Conservation (phyloP, 2,113 vertebrate species). For the Ammodytes marinus region DNA sequence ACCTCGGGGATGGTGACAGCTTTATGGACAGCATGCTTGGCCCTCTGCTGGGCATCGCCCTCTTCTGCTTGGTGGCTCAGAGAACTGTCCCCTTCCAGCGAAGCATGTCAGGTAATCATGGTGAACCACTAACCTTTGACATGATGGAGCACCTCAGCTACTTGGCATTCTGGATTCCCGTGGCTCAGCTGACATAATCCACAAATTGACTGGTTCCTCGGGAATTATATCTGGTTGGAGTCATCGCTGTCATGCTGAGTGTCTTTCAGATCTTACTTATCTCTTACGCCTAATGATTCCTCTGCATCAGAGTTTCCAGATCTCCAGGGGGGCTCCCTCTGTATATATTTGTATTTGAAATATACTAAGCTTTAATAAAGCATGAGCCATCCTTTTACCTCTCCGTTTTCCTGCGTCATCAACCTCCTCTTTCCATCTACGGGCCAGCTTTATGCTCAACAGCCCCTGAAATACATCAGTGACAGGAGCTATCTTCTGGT, state of each 20-base stretch:
- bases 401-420: too few relatives aligned
- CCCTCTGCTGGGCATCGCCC: not conserved
- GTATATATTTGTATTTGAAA: too few relatives aligned
- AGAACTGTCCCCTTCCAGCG: not conserved
- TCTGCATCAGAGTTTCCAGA: not conserved
- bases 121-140: constrained; percentile 9
- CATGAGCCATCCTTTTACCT: too few relatives aligned
- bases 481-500: too few relatives aligned
- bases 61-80: not conserved
- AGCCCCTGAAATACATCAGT: too few relatives aligned
- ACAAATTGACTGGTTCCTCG: not conserved
- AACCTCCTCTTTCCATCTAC: too few relatives aligned
- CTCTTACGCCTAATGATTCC: not conserved
- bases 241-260: not conserved
- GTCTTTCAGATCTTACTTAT: not conserved
- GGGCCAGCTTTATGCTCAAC: too few relatives aligned
- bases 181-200: not conserved
- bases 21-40: not conserved
- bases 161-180: not conserved
- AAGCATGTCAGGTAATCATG: constrained; percentile 16
- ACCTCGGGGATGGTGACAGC: not conserved
- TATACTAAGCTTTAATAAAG: too few relatives aligned
- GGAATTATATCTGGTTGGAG: not conserved
- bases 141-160: not conserved
- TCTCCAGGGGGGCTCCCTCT: too few relatives aligned